Base-by-base conservation (phyloP, 2,113 vertebrate genomes). In the Propithecus coquereli region DNA sequence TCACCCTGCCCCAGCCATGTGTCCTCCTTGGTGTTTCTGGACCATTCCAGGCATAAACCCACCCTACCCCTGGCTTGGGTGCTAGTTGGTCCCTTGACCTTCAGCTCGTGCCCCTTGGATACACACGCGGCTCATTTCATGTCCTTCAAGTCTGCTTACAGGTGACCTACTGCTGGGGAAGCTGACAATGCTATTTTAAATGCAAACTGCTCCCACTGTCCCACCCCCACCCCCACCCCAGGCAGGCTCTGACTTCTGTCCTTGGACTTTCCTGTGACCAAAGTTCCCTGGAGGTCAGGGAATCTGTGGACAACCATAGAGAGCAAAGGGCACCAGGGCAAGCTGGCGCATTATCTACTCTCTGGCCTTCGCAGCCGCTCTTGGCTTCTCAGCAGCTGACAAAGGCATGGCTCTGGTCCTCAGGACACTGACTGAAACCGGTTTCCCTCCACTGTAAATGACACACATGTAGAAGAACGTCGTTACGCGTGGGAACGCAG, bases 181-280 rank as follows among this genome's bases (percentile, higher is more conserved):
- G 13, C 27, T 6, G 12, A 25, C 3, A 4, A 34, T 7, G 3
- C 18, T 74, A 23, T 30, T 73, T 80, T 65, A 89, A 73, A 40
- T 68, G n/a, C 32, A 40, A 50, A 92, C 50, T 23, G 4, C 27
- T 80, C 43, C 14, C 3, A 52, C 13, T 37, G 25, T 74, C 9
- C 5, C 17, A n/a, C n/a, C 6, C 6, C 13, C 3, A 2, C 12
- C 8, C 8, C 6, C 13, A 30, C 8, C n/a, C 45, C 3, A 57
- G 65, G 8, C 13, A 40, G 23, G 27, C 32, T 30, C 9, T 27
- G 43, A 57, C 43, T 25, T 45, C 71, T n/a, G 14, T 32, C 37
- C 8, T 82, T 65, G 66, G 34, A 59, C 11, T 47, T 23, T 83
- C 6, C 12, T 32, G 20, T 3, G 18, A 45, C 13, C 23, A 43